Conservation (phyloP, 2,797 vertebrate species). For the Harpagifer antarcticus region DNA sequence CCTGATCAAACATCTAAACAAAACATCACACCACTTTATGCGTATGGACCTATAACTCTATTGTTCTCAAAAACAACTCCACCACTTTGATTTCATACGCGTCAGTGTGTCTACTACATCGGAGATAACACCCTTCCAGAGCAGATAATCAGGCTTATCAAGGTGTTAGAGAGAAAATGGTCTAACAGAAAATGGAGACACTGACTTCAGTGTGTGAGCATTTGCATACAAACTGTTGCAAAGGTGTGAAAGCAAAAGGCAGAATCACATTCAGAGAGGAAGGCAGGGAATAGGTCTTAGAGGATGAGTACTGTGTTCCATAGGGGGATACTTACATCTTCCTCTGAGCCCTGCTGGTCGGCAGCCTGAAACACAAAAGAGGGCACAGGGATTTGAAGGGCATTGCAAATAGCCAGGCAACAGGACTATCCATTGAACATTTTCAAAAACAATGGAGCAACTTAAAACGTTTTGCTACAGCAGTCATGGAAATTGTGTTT, state of each 20-base stretch:
- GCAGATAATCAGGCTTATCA: conserved; percentile 56
- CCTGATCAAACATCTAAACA: conserved; percentile 21
- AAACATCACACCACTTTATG: conserved; percentile 20
- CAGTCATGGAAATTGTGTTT: conserved; percentile 51
- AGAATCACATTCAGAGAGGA: conserved; percentile 30
- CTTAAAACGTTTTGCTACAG: conserved; percentile 48
- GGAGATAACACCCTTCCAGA: conserved; percentile 52
- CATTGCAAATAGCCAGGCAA: conserved; percentile 28
- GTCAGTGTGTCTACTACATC: conserved; percentile 55
- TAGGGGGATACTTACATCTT: conserved; percentile 84
- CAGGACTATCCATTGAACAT: conserved; percentile 22
- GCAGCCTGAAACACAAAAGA: conserved; percentile 80
- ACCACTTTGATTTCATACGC: conserved; percentile 27
- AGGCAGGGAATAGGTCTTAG: conserved; percentile 10
- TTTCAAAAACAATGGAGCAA: conserved; percentile 40
- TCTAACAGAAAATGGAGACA: conserved; percentile 22
- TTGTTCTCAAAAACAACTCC: conserved; percentile 18
- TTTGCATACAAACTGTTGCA: conserved; percentile 54
- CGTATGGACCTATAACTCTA: neutral
- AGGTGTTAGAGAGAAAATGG: conserved; percentile 19
- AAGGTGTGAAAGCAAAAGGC: conserved; percentile 38
- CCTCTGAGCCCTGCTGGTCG: conserved; percentile 85
- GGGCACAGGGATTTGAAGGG: conserved; percentile 33
- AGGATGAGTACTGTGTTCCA: conserved; percentile 21
- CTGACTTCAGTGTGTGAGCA: conserved; percentile 20